Base-by-base conservation (phyloP, 2,797 vertebrate species). In the Peromyscus aztecus region DNA sequence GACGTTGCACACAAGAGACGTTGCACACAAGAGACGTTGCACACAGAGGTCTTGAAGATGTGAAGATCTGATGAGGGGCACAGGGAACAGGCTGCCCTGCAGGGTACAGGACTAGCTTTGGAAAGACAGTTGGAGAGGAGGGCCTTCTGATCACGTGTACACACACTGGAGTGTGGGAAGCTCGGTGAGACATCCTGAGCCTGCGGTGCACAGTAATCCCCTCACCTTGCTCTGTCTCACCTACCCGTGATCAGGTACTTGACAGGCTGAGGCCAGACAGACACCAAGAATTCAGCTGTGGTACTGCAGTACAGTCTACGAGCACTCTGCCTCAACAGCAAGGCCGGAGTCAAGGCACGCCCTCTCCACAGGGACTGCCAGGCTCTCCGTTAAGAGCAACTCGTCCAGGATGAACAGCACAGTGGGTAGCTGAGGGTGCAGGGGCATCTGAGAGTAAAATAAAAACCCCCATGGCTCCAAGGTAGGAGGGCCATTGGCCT, bases 401-500 rank as follows among this genome's bases (percentile, higher is more conserved):
- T 21, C 1, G n/a, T 4, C 88, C 65, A 34, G 77, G 75, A 31
- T 31, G 43, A 49, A 71, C 0, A 4, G 71, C 43, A n/a, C 2
- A 0, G 23, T 0, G 75, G 77, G 52, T 57, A 59, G 87, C 57
- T 12, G 40, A 57, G 9, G 13, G 0, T 4, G 10, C 63, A 0
- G 2, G 49, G 63, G 63, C 78, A 81, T 52, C 82, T n/a, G 37
- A 61, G 81, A 95, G 83, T 59, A 90, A 59, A 49, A 40, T 1
- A 71, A 81, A 75, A 93, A 88, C 34, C 16, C 13, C 1, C 6
- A 57, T 9, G 40, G 63, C 43, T 91, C 55, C 57, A 29, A 40
- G 31, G 27, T 31, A 77, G 9, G 71, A 75, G 46, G 73, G 59
- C 6, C 14, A 61, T 24, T 7, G 12, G 69, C 65, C 71, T 23